Evolutionary conservation across 2,888 invertebrate genomes (phyloP), one percentile per base, ranked within the genome.

Genomic region (Periphyllus acericola): DNA sequence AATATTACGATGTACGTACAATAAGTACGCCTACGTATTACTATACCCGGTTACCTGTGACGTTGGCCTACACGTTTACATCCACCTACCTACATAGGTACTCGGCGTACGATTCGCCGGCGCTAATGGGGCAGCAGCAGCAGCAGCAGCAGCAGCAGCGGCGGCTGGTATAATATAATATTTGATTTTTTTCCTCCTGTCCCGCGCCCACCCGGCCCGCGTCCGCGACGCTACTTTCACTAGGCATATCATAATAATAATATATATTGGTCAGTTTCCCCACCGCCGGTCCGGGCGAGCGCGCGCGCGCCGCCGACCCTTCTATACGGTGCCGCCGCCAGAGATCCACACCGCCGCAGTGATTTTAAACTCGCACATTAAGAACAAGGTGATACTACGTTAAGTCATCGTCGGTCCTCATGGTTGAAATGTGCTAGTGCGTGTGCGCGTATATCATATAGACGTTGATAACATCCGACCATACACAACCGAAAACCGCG

Each of bases 371-470:
- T 8, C 46, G 66, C 74, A 21, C 87, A 40, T 21, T 40, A 36
- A 76, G 34, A 21, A 60, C 86, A 29, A 85, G 86, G 71, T 60
- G 32, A 86, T 36, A 84, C 74, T n/a, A 34, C 60, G 85, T 86
- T 80, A 87, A 80, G 87, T 87, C 87, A 74, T 87, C 87, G 87
- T 55, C 87, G 87, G 87, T 81, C 29, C 80, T 87, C 40, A 29
- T 60, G 55, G 40, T 81, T 80, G 87, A 80, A 80, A 87, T 80
- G 87, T 87, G 80, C 87, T 80, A 80, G 80, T 87, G 80, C 60
- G 66, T 40, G 87, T 40, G 79, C 40, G 86, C 72, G 86, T 60
- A 21, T 8, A 46, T 9, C 14, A 0, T 36, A 71, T 72, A 29
- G 71, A 86, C 86, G 79, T 76, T 60, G 21, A 60, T 21, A 60